Evolutionary conservation across 2,113 vertebrate species (phyloP).

Genomic region (Alces alces): DNA sequence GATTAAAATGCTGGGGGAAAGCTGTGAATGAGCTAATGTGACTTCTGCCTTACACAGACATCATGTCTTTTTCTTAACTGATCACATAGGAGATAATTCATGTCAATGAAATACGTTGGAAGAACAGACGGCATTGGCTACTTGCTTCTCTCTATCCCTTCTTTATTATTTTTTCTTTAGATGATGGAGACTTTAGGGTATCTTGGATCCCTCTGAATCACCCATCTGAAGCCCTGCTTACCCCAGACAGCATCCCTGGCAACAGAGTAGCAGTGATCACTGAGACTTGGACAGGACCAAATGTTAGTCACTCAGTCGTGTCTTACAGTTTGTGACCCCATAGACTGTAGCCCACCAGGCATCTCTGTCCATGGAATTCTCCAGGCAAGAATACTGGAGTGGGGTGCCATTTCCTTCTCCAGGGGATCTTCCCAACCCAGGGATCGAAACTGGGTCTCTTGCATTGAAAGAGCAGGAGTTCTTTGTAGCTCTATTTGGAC

Average conservation of each 20-base stretch:
- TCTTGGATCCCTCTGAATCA: not conserved
- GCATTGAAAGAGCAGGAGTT: not conserved
- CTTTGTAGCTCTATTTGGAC: not conserved
- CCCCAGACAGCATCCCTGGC: not conserved
- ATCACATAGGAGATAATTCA: not conserved
- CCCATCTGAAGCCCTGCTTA: fast-evolving
- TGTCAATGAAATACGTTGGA: not conserved
- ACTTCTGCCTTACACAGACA: not conserved
- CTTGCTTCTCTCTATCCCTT: not conserved
- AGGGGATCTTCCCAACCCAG: not conserved
- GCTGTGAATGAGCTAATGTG: not conserved
- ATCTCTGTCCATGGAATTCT: not conserved
- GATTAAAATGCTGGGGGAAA: not conserved
- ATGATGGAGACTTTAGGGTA: not conserved
- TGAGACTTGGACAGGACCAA: not conserved
- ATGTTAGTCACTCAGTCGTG: not conserved
- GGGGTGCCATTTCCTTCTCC: not conserved
- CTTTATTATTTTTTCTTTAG: not conserved
- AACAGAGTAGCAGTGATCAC: not conserved
- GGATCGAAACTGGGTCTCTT: not conserved
- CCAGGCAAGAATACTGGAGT: not conserved
- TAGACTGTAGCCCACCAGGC: not conserved
- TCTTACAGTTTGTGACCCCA: not conserved
- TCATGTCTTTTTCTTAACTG: not conserved
- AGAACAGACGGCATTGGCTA: fast-evolving